Base-by-base conservation (phyloP, 2,888 invertebrate genomes). In the Dryocosmus kuriphilus region DNA sequence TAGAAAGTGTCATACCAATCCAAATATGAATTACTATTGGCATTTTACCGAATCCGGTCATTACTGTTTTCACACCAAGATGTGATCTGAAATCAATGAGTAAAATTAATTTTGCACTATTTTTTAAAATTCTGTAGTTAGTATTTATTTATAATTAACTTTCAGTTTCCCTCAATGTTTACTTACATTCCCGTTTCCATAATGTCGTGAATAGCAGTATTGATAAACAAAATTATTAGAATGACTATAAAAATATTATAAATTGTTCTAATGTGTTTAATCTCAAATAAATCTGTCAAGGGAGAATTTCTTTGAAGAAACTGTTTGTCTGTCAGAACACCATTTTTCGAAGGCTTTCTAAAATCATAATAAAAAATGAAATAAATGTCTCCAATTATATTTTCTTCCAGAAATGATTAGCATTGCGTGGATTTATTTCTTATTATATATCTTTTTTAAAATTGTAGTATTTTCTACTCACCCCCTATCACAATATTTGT, bases 241-340 rank as follows among this genome's bases (percentile, higher is more conserved):
- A 96, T 95, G 24, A 95, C 96, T 67, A 96, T 93, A 91, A 97
- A 97, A 83, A 98, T 95, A 89, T 98, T 96, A 90, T 97, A 97
- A 83, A 98, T 95, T 4, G 97, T 96, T 86, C 94, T 94, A 86
- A 98, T 95, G 91, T 98, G 97, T 75, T 94, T 94, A 74, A 95
- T 94, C 88, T 95, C 94, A 85, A 96, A 93, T 30, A 98, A 93
- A 80, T 96, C 96, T 0, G 96, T 97, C 77, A 98, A 92, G n/a
- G 96, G 93, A 0, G 97, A 97, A 89, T 96, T 95, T 81, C 97
- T 93, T 9, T 93, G 89, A n/a, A 93, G 89, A 88, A 97, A 98
- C 79, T 93, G 92, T 88, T 95, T 96, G 71, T 94, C 94, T 22
- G 94, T 94, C 27, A 94, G 84, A 77, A 57, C 80, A 75, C 86